Evolutionary conservation across 2,113 vertebrate genomes (phyloP).

Genomic region (Triplophysa dalaica): DNA sequence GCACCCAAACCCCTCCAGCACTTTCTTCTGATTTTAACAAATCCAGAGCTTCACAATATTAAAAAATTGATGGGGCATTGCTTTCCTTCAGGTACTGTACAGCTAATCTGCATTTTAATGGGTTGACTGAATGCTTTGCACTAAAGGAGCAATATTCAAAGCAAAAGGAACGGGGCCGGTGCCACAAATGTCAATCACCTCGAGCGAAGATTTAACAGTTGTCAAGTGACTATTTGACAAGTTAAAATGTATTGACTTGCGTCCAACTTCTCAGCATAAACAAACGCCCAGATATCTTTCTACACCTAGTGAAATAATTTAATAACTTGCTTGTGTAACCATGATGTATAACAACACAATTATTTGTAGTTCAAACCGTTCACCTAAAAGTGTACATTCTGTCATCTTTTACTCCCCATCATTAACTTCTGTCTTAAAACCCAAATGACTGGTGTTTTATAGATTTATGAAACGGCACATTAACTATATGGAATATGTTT

Average conservation of each 20-base stretch:
- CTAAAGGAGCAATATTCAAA: constrained; percentile 16
- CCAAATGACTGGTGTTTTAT: too few species aligned
- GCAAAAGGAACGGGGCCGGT: neutral
- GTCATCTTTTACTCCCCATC: neutral
- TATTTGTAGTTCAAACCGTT: constrained; percentile 13
- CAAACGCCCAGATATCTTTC: neutral
- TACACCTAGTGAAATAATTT: neutral
- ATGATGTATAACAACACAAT: neutral
- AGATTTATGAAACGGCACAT: too few species aligned
- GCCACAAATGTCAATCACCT: neutral
- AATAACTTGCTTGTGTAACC: constrained; percentile 7
- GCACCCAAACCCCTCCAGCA: constrained; percentile 9
- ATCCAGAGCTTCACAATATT: constrained; percentile 17
- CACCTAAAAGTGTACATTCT: too few species aligned
- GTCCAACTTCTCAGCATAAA: neutral
- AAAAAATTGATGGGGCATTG: constrained; percentile 2
- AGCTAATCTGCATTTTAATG: constrained; percentile 44
- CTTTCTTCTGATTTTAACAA: constrained; percentile 20
- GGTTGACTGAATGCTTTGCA: constrained; percentile 19
- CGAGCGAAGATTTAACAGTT: neutral
- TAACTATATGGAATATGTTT: too few species aligned
- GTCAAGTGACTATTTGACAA: neutral
- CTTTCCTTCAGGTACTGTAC: constrained; percentile 28
- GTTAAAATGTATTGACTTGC: neutral
- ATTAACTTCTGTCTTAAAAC: too few species aligned